Percentiles rank a stretch among this genome's conserved stretches.
Evolutionary conservation across 2,113 vertebrate species (phyloP).

Genomic region (Scomber colias): DNA sequence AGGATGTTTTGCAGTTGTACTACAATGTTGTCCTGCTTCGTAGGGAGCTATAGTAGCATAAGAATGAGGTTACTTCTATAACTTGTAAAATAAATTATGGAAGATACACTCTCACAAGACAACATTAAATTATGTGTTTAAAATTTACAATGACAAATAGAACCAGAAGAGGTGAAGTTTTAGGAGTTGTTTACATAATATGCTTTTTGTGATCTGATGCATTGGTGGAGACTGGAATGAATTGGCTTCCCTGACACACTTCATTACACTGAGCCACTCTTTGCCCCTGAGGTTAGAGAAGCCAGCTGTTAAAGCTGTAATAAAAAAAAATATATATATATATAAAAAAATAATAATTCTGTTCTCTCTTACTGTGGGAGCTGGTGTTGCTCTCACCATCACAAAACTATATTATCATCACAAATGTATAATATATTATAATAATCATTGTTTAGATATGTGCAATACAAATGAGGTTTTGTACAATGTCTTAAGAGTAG

Average conservation of each 20-base stretch:
- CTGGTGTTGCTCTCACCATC: neutral
- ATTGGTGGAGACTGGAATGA: slow-evolving; percentile 48
- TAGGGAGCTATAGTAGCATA: neutral
- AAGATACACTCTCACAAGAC: slow-evolving; percentile 4
- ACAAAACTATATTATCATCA: neutral
- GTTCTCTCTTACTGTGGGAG: neutral
- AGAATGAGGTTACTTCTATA: slow-evolving; percentile 32
- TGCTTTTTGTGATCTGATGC: slow-evolving; percentile 54
- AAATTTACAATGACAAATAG: slow-evolving; percentile 61
- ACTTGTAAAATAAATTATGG: slow-evolving; percentile 34
- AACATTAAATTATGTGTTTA: slow-evolving; percentile 46
- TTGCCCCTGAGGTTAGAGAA: slow-evolving; percentile 48
- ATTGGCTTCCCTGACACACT: slow-evolving; percentile 52
- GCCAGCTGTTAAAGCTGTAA: slow-evolving; percentile 54
- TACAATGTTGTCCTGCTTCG: slow-evolving; percentile 6
- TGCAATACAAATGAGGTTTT: neutral
- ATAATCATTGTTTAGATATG: neutral
- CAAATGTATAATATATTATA: neutral
- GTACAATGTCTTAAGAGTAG: neutral
- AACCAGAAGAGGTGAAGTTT: slow-evolving; percentile 46
- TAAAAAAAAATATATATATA: slow-evolving; percentile 30
- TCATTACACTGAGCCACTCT: slow-evolving; percentile 51
- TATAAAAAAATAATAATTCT: neutral
- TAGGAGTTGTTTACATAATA: slow-evolving; percentile 58
- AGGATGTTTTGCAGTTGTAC: neutral